Percentiles rank a stretch among this genome's conserved stretches.
phyloP scores from a whole-genome alignment of 2,888 invertebrate species.

The Drosophila prolongata region DNA sequence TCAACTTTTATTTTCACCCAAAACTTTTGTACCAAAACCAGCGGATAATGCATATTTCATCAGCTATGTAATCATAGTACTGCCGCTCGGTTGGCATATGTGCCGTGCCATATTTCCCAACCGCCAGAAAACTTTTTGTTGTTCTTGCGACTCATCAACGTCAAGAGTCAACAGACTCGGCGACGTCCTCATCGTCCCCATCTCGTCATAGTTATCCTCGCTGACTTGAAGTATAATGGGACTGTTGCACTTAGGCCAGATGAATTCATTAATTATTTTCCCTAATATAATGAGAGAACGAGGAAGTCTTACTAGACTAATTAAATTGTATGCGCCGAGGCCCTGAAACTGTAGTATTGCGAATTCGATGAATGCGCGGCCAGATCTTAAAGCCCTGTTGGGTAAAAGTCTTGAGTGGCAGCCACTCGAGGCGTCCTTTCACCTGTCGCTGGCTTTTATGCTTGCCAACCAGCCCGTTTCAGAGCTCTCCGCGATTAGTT shows the following conservation, averaged over 20 bases:
- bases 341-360: slow-evolving; percentile 17
- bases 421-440: slow-evolving; percentile 35
- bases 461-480: slow-evolving; percentile 24
- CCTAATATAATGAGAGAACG: slow-evolving; percentile 45
- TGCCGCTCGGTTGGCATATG: slow-evolving; percentile 19
- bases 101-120: slow-evolving; percentile 9
- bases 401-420: slow-evolving; percentile 25
- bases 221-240: slow-evolving; percentile 57
- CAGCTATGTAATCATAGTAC: slow-evolving; percentile 31
- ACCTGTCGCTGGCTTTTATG: slow-evolving; percentile 34
- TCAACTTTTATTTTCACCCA: slow-evolving; percentile 30
- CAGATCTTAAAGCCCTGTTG: slow-evolving; percentile 46
- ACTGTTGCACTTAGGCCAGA: slow-evolving; percentile 73
- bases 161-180: slow-evolving; percentile 34
- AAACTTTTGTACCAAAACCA: slow-evolving; percentile 13
- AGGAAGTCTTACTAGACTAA: slow-evolving; percentile 59
- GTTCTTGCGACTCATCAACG: slow-evolving; percentile 39
- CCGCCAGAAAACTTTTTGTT: slow-evolving; percentile 20
- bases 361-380: slow-evolving; percentile 57
- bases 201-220: slow-evolving; percentile 15
- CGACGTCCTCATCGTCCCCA: slow-evolving; percentile 24
- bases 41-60: slow-evolving; percentile 38
- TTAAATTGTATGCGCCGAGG: slow-evolving; percentile 57
- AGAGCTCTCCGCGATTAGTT: slow-evolving; percentile 35
- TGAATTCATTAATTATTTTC: slow-evolving; percentile 78